Evolutionary conservation across 1,140 invertebrate genomes (phyloP).

Genomic region (Caenorhabditis brenneri): DNA sequence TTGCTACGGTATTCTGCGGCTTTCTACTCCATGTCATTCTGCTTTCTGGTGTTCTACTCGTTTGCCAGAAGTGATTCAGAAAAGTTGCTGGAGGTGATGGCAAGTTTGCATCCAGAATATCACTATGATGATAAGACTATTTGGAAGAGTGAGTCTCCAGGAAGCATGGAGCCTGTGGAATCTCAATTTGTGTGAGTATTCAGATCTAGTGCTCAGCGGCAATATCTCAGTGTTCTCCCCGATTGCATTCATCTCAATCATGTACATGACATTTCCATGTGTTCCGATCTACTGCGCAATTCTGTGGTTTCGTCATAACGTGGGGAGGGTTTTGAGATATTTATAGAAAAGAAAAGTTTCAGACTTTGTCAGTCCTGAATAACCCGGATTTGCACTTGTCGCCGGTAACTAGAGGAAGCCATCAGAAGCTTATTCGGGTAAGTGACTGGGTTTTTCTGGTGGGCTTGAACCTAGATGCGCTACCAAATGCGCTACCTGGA

Average conservation of each 20-base stretch:
- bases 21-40: neutral
- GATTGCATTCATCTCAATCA: neutral
- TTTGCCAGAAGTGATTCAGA: neutral
- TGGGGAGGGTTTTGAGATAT: neutral
- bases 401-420: neutral
- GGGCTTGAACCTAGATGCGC: too few species aligned
- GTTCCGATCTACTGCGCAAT: neutral
- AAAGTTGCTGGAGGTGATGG: neutral
- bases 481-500: too few species aligned
- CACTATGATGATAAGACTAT: neutral
- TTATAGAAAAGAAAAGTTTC: neutral
- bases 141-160: neutral
- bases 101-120: neutral
- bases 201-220: neutral
- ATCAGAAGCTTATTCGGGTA: neutral
- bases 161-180: too few species aligned
- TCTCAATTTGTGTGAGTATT: neutral
- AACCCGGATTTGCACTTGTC: neutral
- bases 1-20: neutral
- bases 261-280: conserved; percentile 38
- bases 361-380: neutral
- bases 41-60: neutral
- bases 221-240: neutral
- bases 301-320: neutral
- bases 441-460: too few species aligned